A percentile compares a stretch with the other conserved stretches of the same genome.
Evolutionary conservation across 2,113 vertebrate genomes (phyloP).

Genomic region (Pampusana beccarii): DNA sequence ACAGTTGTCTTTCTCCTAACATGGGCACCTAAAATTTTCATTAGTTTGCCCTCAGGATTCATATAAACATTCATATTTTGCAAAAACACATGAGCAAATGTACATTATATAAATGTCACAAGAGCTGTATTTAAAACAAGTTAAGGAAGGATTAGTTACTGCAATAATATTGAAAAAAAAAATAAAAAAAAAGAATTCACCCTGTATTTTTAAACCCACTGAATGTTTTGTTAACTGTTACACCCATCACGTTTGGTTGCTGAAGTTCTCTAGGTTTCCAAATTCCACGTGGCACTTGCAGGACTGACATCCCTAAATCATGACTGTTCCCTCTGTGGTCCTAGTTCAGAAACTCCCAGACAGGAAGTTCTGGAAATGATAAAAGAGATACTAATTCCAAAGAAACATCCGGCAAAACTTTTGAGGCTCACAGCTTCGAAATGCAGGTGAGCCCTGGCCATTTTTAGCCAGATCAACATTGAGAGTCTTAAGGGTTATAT

Average conservation of each 20-base stretch:
- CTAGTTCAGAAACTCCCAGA: background rate
- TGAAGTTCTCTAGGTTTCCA: background rate
- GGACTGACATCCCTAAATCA: background rate
- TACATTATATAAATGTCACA: background rate
- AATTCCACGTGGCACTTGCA: background rate
- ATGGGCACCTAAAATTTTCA: background rate
- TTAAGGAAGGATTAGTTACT: background rate
- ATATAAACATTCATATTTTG: background rate
- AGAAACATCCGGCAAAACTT: background rate
- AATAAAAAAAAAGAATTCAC: background rate
- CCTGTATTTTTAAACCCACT: background rate
- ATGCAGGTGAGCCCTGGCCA: background rate
- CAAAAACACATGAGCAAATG: background rate
- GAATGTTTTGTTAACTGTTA: background rate
- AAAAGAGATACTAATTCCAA: background rate
- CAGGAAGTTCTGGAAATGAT: background rate
- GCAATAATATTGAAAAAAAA: background rate
- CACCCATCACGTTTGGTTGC: rapidly evolving
- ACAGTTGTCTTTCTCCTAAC: background rate
- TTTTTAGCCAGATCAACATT: background rate
- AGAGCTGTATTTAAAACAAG: background rate
- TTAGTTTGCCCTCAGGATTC: background rate
- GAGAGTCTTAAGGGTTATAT: background rate
- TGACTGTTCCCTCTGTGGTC: background rate
- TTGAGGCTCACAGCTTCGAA: background rate